These are phyloP conservation scores for Lasius fuliginosus DNA, from an alignment of 2,888 invertebrate species.

Conservation along the genomic window DNA sequence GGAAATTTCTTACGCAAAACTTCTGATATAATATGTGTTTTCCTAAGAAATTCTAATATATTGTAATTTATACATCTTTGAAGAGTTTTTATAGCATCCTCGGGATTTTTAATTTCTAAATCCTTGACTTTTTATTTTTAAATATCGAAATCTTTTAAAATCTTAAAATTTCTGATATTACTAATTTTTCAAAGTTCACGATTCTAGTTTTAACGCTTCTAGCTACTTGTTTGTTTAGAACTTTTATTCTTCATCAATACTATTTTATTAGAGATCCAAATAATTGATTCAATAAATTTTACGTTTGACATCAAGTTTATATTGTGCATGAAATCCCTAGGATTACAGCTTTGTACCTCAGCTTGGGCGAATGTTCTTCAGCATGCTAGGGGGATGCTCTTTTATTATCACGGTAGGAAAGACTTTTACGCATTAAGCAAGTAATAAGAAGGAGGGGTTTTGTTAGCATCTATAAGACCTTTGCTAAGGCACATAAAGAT, in stretches of 20 bases:
- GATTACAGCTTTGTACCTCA: neutral
- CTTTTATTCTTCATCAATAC: neutral
- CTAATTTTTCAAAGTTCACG: neutral
- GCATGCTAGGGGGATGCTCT: neutral
- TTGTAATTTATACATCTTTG: neutral
- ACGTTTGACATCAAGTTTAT: neutral
- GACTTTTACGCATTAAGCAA: constrained; percentile 37
- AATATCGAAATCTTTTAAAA: neutral
- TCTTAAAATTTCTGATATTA: neutral
- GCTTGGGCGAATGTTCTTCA: neutral
- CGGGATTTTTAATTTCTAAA: neutral
- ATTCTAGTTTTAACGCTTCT: neutral
- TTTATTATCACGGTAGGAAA: constrained; percentile 24
- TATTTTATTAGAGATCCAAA: neutral
- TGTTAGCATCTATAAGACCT: constrained; percentile 36
- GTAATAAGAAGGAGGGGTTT: constrained; percentile 59
- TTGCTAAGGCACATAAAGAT: constrained; percentile 32
- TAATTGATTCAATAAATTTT: neutral
- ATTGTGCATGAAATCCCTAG: neutral
- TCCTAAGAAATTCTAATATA: too few species aligned
- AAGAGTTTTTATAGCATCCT: neutral
- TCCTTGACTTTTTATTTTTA: neutral
- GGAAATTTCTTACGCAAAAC: neutral
- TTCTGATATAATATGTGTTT: neutral
- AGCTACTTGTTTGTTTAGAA: neutral